Percentiles rank a stretch among this genome's conserved stretches.
Evolutionary conservation across 2,113 vertebrate species (phyloP).

Genomic region (Neolamprologus longior): DNA sequence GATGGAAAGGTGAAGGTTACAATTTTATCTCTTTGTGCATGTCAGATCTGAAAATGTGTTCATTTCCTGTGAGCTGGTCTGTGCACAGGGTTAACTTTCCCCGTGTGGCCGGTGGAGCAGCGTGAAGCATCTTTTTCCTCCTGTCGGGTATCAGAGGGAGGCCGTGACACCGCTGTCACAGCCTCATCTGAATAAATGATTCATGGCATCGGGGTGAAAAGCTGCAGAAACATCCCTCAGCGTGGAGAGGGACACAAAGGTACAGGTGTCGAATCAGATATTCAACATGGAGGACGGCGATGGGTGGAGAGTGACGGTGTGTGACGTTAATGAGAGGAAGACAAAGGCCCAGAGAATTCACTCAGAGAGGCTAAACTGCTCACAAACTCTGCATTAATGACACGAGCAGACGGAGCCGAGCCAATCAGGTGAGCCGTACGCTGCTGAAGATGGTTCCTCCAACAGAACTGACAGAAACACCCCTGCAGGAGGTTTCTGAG

Average conservation of each 20-base stretch:
- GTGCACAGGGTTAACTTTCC: not conserved
- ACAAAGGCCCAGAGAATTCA: not conserved
- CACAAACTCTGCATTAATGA: not conserved
- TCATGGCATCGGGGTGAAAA: not conserved
- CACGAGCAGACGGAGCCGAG: not conserved
- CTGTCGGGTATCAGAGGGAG: not conserved
- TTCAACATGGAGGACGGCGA: not conserved
- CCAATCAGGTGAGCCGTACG: not conserved
- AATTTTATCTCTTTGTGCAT: not conserved
- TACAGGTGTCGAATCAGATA: not conserved
- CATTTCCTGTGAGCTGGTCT: not conserved
- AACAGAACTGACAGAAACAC: not conserved
- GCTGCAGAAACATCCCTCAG: not conserved
- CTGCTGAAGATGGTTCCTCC: not conserved
- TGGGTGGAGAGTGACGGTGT: not conserved
- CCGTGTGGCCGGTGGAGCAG: not conserved
- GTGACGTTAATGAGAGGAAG: not conserved
- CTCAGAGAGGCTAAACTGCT: not conserved
- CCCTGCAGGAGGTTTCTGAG: not conserved
- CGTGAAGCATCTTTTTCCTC: not conserved
- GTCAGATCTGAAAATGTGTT: not conserved
- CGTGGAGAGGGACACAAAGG: not conserved
- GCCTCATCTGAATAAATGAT: constrained; percentile 37
- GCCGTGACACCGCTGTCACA: not conserved
- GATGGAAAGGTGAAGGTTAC: not conserved